These are phyloP conservation scores for Melanerpes formicivorus DNA, from an alignment of 2,113 vertebrate species.

Conservation along the genomic window DNA sequence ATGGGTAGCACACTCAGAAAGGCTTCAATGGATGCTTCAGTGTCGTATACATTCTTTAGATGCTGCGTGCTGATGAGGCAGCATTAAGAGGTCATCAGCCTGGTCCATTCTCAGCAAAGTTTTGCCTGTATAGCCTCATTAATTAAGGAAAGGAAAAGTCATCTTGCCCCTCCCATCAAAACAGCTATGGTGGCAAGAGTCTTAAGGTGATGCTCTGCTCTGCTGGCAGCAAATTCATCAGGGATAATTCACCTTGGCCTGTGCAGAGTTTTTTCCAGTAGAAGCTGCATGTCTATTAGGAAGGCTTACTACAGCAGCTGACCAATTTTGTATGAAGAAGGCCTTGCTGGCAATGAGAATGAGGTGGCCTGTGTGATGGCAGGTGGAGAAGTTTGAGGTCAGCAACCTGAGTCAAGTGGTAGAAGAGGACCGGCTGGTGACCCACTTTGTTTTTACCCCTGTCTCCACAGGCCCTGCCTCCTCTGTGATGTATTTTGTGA, in stretches of 20 bases:
- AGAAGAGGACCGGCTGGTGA: neutral
- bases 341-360: neutral
- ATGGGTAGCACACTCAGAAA: neutral
- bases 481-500: neutral
- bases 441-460: neutral
- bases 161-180: neutral
- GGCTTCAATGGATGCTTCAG: slow-evolving; percentile 17
- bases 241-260: neutral
- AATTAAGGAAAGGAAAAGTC: slow-evolving; percentile 27
- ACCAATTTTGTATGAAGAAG: neutral
- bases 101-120: neutral
- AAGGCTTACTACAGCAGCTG: neutral
- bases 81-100: slow-evolving; percentile 19
- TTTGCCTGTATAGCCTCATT: slow-evolving; percentile 9
- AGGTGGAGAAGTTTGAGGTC: neutral
- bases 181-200: neutral
- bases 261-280: neutral
- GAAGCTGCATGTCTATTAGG: neutral
- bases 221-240: neutral
- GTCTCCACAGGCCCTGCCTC: neutral
- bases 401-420: neutral
- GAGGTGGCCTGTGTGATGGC: neutral
- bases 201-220: neutral
- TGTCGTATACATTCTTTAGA: slow-evolving; percentile 18
- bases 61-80: slow-evolving; percentile 5